A percentile compares a stretch with the other conserved stretches of the same genome.
These are phyloP conservation scores for Monoplex corrugatus DNA, from an alignment of 2,888 invertebrate genomes.

Conservation along the genomic window DNA sequence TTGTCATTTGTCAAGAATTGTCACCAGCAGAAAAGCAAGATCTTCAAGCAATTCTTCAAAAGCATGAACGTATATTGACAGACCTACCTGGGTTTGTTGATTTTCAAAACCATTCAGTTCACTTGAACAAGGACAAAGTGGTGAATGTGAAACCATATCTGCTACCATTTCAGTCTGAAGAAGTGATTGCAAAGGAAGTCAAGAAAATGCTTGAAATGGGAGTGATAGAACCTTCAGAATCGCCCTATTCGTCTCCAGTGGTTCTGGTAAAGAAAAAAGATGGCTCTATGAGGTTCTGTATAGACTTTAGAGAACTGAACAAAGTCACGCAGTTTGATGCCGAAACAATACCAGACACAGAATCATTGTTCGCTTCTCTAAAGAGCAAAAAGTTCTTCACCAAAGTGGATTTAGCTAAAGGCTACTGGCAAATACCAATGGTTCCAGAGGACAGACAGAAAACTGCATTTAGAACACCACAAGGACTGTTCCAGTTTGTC, in stretches of 20 bases:
- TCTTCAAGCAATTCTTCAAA: background rate
- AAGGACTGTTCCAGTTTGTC: background rate
- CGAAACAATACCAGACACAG: constrained; percentile 62
- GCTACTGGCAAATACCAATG: background rate
- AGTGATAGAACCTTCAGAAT: constrained; percentile 47
- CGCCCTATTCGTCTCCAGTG: constrained; percentile 48
- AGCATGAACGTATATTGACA: background rate
- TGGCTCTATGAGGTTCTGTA: constrained; percentile 5
- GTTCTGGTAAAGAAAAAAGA: constrained; percentile 46
- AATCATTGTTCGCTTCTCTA: constrained; percentile 60
- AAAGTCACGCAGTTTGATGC: constrained; percentile 61
- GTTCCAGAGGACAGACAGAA: constrained; percentile 12
- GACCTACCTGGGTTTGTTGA: background rate
- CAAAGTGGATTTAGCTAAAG: constrained; percentile 13
- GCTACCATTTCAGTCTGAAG: background rate
- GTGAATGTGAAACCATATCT: background rate
- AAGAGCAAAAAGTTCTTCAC: constrained; percentile 55
- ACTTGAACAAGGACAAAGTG: background rate
- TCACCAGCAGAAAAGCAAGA: background rate
- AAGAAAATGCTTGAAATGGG: constrained; percentile 53
- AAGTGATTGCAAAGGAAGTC: constrained; percentile 32
- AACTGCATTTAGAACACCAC: constrained; percentile 8
- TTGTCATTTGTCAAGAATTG: background rate
- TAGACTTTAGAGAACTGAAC: constrained; percentile 52
- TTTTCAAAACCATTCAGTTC: background rate